Evolutionary conservation across 2,888 invertebrate species (phyloP), one percentile per base, ranked within the genome.

Genomic region (Cistogaster globosa): DNA sequence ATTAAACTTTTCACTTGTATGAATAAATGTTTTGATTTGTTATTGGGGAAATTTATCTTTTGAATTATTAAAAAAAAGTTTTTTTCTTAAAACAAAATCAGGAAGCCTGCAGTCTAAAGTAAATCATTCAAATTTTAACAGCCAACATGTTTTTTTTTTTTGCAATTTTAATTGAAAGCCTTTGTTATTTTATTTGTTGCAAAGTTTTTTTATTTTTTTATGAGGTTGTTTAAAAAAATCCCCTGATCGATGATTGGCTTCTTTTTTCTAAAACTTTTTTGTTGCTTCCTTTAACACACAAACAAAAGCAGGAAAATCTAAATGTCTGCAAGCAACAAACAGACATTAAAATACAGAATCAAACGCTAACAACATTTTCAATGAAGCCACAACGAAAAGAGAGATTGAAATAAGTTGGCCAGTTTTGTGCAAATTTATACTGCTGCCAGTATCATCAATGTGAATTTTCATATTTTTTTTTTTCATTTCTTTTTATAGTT

Each of bases 51-150:
- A 90, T 91, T 91, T 91, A 89, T 90, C 90, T 89, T 90, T 89
- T 91, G 91, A 91, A 91, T 91, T 91, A 91, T 90, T 91, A 90
- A 91, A 92, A 90, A 90, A 88, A 84, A 83, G n/a, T 87, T 80
- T 55, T 84, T 76, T 65, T 67, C 63, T 65, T 71, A 79, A 71
- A 74, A 75, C 51, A 22, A 60, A 58, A 53, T 71, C 32, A 45
- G 67, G 62, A n/a, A n/a, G n/a, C n/a, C n/a, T n/a, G n/a, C n/a
- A n/a, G n/a, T n/a, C n/a, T n/a, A n/a, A n/a, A n/a, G n/a, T n/a
- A n/a, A n/a, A n/a, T n/a, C n/a, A n/a, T n/a, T n/a, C n/a, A n/a
- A n/a, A n/a, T n/a, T n/a, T n/a, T n/a, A n/a, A n/a, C n/a, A n/a
- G n/a, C n/a, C n/a, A n/a, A n/a, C n/a, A n/a, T n/a, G n/a, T n/a